Evolutionary conservation across 2,888 invertebrate genomes (phyloP).

Genomic region (Amphipyra tragopoginis): DNA sequence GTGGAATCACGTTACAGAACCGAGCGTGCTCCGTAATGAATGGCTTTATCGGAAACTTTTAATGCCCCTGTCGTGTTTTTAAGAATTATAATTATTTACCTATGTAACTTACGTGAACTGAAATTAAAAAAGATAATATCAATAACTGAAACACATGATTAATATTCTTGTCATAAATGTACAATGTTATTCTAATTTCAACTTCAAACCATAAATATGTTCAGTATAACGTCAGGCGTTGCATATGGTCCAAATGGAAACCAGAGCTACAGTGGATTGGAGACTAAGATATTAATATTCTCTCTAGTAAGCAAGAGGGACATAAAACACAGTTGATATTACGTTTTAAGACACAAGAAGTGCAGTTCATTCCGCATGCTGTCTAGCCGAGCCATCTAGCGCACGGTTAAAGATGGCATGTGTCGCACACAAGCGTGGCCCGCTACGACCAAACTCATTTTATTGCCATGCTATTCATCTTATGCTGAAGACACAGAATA

Average conservation of each 20-base stretch:
- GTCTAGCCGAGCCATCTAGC: conserved; percentile 44
- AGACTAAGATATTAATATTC: conserved; percentile 37
- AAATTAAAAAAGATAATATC: too few species aligned
- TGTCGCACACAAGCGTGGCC: conserved; percentile 63
- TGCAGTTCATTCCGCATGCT: conserved; percentile 54
- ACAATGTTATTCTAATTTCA: too few species aligned
- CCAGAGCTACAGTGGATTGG: conserved; percentile 7
- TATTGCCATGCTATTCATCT: conserved; percentile 65
- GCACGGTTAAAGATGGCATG: conserved; percentile 51
- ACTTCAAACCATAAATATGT: conserved; percentile 4
- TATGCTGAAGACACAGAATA: conserved; percentile 40
- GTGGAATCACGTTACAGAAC: conserved; percentile 12
- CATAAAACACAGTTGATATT: conserved; percentile 42
- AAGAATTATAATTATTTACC: too few species aligned
- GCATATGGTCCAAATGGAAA: conserved; percentile 18
- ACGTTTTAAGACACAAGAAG: conserved; percentile 45
- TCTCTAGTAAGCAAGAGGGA: conserved; percentile 20
- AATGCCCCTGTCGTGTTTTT: background rate
- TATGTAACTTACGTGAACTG: too few species aligned
- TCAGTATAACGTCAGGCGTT: conserved; percentile 7
- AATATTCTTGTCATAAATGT: too few species aligned
- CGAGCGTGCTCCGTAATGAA: conserved; percentile 16
- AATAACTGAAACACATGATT: too few species aligned
- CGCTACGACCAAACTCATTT: conserved; percentile 60
- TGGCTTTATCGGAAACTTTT: conserved; percentile 12